phyloP scores from a whole-genome alignment of 2,797 vertebrate genomes.

The Anguilla marmorata region DNA sequence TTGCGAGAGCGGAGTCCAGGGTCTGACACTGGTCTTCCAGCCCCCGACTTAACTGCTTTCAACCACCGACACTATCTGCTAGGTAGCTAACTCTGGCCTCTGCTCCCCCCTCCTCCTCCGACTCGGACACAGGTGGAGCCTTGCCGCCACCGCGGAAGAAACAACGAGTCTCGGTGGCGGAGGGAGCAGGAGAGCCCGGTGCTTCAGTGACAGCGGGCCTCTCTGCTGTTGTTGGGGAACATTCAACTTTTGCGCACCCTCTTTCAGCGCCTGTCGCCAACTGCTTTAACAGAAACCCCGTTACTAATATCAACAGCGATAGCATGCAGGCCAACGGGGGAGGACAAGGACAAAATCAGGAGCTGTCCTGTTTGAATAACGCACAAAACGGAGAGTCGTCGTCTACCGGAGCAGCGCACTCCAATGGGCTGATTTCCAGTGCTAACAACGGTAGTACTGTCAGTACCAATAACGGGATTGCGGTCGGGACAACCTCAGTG shows the following conservation, averaged over 20 bases:
- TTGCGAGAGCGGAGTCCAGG: constrained; percentile 33
- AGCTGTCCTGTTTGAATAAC: constrained; percentile 66
- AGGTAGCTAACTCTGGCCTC: constrained; percentile 73
- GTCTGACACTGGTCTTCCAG: constrained; percentile 36
- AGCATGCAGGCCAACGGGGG: constrained; percentile 90
- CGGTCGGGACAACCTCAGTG: constrained; percentile 50
- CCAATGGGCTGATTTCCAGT: constrained; percentile 66
- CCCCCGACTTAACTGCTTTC: constrained; percentile 55
- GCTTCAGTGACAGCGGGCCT: constrained; percentile 85
- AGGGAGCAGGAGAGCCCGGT: constrained; percentile 81
- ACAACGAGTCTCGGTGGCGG: constrained; percentile 79
- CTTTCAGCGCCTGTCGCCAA: constrained; percentile 57
- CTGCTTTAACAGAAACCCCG: constrained; percentile 45
- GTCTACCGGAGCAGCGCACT: constrained; percentile 63
- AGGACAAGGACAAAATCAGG: constrained; percentile 71
- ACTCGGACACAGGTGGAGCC: constrained; percentile 77
- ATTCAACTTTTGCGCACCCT: constrained; percentile 62
- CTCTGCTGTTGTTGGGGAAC: constrained; percentile 59
- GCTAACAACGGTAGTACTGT: constrained; percentile 69
- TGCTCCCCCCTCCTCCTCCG: constrained; percentile 79
- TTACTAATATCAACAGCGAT: constrained; percentile 54
- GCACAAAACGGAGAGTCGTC: constrained; percentile 83
- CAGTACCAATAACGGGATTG: constrained; percentile 74
- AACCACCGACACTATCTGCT: constrained; percentile 71
- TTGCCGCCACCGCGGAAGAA: constrained; percentile 82